These are phyloP conservation scores for Cantharis nigra DNA, from an alignment of 2,888 invertebrate genomes.

Conservation along the genomic window DNA sequence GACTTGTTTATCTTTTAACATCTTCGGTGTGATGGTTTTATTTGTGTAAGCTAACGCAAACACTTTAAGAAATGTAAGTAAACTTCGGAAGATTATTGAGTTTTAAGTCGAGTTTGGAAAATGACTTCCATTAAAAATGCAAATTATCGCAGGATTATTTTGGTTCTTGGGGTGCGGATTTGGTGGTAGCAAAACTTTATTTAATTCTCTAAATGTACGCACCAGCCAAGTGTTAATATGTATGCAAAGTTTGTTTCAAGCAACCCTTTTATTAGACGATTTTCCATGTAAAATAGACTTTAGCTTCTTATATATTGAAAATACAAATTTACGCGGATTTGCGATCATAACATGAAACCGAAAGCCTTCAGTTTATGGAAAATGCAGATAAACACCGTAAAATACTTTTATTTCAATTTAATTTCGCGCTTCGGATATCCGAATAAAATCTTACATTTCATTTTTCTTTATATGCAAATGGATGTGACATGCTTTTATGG, in stretches of 20 bases:
- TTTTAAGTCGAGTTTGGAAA: constrained; percentile 3
- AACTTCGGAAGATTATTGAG: not conserved
- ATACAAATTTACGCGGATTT: constrained; percentile 14
- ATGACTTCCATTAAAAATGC: constrained; percentile 17
- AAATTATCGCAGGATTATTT: constrained; percentile 20
- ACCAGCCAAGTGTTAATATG: constrained; percentile 20
- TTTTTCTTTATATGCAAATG: constrained; percentile 36
- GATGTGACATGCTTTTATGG: constrained; percentile 35
- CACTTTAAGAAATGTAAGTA: not conserved
- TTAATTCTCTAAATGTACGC: constrained; percentile 4
- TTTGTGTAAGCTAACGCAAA: not conserved
- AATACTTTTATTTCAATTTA: constrained; percentile 33
- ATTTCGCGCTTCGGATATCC: constrained; percentile 27
- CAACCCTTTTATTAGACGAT: constrained; percentile 24
- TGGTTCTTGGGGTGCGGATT: constrained; percentile 10
- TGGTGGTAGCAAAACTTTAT: constrained; percentile 5
- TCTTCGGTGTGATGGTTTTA: not conserved
- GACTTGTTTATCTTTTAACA: not conserved
- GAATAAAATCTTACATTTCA: constrained; percentile 30
- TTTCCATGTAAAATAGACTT: constrained; percentile 15
- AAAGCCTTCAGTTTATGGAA: constrained; percentile 22
- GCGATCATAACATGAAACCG: constrained; percentile 6
- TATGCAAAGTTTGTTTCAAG: constrained; percentile 22
- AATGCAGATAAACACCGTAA: constrained; percentile 22
- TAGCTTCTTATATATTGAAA: constrained; percentile 15